Evolutionary conservation across 2,113 vertebrate genomes (phyloP), one percentile per base, ranked within the genome.

Genomic region (Malurus melanocephalus): DNA sequence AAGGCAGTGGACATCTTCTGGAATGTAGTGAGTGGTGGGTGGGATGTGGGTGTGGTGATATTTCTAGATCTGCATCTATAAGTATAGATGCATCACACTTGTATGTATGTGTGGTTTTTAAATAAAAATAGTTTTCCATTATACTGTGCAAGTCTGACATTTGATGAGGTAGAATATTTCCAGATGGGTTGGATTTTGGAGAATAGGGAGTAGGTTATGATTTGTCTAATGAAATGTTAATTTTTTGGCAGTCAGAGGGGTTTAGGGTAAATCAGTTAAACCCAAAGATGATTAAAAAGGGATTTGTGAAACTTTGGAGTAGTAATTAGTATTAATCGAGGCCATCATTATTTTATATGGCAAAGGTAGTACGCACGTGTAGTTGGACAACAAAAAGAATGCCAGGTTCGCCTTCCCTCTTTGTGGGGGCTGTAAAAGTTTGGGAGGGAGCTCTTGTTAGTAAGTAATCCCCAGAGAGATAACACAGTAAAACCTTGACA

Each of bases 171-270:
- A 92, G 79, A 95, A 95, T 96, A 95, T 94, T 96, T 96, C 94
- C 92, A 95, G 94, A 95, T 94, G 93, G 90, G 94, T 84, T 93
- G 74, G 89, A 94, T 94, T 93, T 94, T 88, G 77, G 86, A 95
- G 79, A 93, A 59, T 38, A 89, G 92, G 59, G 89, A 93, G 71
- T 83, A 95, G 88, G 88, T 95, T 92, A 80, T 90, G 91, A 95
- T 96, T 96, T 94, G 94, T 93, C 82, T 97, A 88, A 87, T 95
- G 95, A 96, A 95, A 95, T 96, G 87, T 86, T 95, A 96, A 91
- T 80, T 94, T 96, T 96, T 95, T 97, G 94, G 94, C 94, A 95
- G 96, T 94, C 91, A 53, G 86, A 95, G n/a, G 79, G 80, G 89
- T 94, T 95, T 92, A 73, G 94, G 88, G 73, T 93, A 91, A 85